phyloP scores from a whole-genome alignment of 2,797 vertebrate species.

The Phylloscopus collybita region DNA sequence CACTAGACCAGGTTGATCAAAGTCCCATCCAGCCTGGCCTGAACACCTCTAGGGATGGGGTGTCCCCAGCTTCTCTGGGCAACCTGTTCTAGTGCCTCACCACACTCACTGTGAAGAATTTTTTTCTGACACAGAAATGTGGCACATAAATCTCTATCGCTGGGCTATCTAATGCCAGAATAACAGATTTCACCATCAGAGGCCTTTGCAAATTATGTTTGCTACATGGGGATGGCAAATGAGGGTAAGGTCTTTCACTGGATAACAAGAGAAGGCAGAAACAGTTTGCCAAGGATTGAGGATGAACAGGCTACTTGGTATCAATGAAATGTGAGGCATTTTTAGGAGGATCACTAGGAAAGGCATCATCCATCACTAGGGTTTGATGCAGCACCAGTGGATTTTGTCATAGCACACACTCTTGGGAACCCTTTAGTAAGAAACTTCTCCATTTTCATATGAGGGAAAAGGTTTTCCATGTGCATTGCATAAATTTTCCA shows the following conservation, averaged over 20 bases:
- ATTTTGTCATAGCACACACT: background rate
- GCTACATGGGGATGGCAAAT: background rate
- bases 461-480: background rate
- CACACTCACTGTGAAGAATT: background rate
- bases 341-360: background rate
- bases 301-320: background rate
- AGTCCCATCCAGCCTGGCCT: background rate
- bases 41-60: background rate
- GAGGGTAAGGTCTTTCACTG: background rate
- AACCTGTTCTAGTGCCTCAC: background rate
- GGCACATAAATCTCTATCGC: fast-evolving
- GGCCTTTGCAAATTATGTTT: background rate
- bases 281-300: background rate
- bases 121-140: background rate
- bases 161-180: no score
- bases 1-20: no score
- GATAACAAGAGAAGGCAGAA: background rate
- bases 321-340: background rate
- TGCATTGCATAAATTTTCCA: fast-evolving
- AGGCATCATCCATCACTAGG: background rate
- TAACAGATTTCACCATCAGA: background rate
- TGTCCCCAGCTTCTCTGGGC: background rate
- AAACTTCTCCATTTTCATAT: background rate
- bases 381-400: background rate
- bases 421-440: background rate